phyloP scores from a whole-genome alignment of 2,797 vertebrate species.

The Momotus momota region DNA sequence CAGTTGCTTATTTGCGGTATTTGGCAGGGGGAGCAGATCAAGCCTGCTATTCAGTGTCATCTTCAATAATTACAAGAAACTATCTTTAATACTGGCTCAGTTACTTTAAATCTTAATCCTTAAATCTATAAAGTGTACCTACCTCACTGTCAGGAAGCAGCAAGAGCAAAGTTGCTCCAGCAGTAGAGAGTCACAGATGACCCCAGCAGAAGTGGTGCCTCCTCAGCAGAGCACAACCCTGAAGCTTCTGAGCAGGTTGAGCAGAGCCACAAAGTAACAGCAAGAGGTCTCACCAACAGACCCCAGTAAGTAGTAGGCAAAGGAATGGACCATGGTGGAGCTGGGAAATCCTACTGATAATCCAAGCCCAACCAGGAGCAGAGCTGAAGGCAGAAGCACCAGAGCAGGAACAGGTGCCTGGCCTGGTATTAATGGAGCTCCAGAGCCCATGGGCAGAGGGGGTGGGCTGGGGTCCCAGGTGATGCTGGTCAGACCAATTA shows the following conservation, averaged over 20 bases:
- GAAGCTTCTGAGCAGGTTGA: fast-evolving
- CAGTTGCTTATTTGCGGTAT: background rate
- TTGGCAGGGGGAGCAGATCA: background rate
- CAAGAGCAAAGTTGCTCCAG: background rate
- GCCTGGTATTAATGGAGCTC: background rate
- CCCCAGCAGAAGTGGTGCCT: fast-evolving
- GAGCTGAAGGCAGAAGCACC: fast-evolving
- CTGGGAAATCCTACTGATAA: fast-evolving
- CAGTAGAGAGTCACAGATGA: fast-evolving
- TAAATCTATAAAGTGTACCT: background rate
- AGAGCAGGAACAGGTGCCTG: fast-evolving
- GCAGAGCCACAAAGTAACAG: fast-evolving
- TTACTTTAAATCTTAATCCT: background rate
- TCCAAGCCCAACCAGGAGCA: fast-evolving
- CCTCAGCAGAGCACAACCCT: background rate
- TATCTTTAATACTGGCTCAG: fast-evolving
- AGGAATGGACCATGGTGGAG: fast-evolving
- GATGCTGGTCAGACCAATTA: background rate
- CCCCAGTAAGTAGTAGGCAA: fast-evolving
- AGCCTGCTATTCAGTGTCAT: background rate
- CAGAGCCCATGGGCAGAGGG: fast-evolving
- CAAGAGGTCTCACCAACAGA: fast-evolving
- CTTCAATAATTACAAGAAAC: background rate
- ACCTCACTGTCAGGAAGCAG: background rate
- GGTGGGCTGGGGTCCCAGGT: background rate